phyloP scores from a whole-genome alignment of 2,797 vertebrate species.

The Carapus acus region DNA sequence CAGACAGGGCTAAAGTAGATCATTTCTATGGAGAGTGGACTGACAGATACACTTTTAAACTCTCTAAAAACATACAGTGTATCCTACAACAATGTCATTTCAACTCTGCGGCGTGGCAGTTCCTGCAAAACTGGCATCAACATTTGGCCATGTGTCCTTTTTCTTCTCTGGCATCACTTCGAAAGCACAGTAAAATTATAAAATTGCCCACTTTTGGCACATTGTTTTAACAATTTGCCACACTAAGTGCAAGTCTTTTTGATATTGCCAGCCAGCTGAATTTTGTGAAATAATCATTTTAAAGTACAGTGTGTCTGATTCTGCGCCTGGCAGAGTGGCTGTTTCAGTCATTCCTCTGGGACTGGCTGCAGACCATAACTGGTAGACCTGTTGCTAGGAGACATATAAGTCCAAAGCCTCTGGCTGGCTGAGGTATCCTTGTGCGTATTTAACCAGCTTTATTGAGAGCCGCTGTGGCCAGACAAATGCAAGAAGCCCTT shows the following conservation, averaged over 20 bases:
- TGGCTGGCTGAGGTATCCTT: slow-evolving; percentile 73
- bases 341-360: slow-evolving; percentile 59
- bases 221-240: neutral
- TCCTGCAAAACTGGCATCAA: neutral
- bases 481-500: slow-evolving; percentile 67
- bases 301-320: slow-evolving; percentile 15
- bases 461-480: slow-evolving; percentile 69
- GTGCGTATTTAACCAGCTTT: slow-evolving; percentile 80
- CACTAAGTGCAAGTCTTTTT: neutral
- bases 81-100: too few species aligned
- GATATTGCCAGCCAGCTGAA: neutral
- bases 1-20: too few species aligned
- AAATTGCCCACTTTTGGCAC: neutral
- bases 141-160: neutral
- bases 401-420: slow-evolving; percentile 78
- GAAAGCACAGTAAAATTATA: neutral
- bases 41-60: too few species aligned
- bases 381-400: slow-evolving; percentile 81
- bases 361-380: slow-evolving; percentile 69
- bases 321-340: slow-evolving; percentile 41
- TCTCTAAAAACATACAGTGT: too few species aligned
- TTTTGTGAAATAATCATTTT: slow-evolving; percentile 22
- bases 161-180: neutral
- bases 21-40: too few species aligned
- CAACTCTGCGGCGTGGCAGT: neutral